phyloP scores from a whole-genome alignment of 2,113 vertebrate species.

The Chloroceryle aenea region DNA sequence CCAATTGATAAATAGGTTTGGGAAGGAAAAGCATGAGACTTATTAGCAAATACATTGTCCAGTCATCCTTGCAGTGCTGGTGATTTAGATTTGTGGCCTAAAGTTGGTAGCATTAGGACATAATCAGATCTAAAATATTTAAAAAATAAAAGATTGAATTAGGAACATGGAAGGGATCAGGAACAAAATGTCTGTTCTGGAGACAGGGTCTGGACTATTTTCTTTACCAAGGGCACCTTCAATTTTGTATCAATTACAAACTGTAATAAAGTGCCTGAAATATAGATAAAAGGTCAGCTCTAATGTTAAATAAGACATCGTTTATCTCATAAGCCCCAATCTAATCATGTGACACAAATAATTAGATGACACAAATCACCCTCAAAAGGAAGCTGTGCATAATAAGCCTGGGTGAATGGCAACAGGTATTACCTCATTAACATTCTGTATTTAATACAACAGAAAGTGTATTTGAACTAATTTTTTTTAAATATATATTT shows the following conservation, averaged over 20 bases:
- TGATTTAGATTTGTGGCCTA: conserved; percentile 27
- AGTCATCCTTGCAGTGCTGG: background rate
- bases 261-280: background rate
- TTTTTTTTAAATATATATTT: background rate
- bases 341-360: background rate
- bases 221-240: background rate
- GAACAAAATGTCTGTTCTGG: background rate
- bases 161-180: background rate
- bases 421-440: background rate
- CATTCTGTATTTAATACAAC: background rate
- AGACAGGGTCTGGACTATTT: background rate
- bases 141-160: conserved; percentile 19
- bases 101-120: background rate
- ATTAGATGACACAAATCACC: background rate
- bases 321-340: background rate
- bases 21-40: background rate
- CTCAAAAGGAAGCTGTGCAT: background rate
- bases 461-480: background rate
- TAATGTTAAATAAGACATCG: background rate
- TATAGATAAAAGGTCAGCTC: background rate
- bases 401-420: background rate
- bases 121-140: conserved; percentile 34
- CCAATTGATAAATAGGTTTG: background rate
- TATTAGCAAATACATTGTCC: background rate
- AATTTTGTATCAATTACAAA: background rate